Base-by-base conservation (phyloP, 2,888 invertebrate genomes). In the Petrolisthes manimaculis region DNA sequence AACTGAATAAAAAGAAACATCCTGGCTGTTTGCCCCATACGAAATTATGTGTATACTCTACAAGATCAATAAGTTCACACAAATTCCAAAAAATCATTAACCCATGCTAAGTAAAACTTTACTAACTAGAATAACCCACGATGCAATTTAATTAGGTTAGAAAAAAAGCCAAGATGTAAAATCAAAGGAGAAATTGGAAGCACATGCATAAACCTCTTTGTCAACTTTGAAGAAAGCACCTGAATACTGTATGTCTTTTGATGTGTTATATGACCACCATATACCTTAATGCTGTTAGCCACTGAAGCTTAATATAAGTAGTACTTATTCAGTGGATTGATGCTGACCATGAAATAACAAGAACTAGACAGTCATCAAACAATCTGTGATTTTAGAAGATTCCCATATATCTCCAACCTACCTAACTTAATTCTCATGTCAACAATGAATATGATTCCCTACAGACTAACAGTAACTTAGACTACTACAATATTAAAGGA, bases 361-460 rank as follows among this genome's bases (percentile, higher is more conserved):
- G 21, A 61, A 24, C 83, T 54, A 37, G 18, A 75, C 24, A 84
- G 51, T 54, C 21, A 51, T 61, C 18, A 61, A 61, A 61, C 61
- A 61, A 61, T 67, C 84, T 77, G n/a, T 51, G 56, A 55, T 12
- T 85, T 69, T 69, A 37, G 53, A 69, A 69, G 18, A 69, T 51
- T 67, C 69, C 82, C 21, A 51, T 8, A 82, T 51, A 18, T 82
- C n/a, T 18, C 8, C 71, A 71, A 56, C 8, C 5, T 8, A 61
- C 24, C 21, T 56, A 81, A 18, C 21, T 24, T 6, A 18, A 80
- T 18, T 80, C 56, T 21, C 37, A 69, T n/a, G 61, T 84, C 69
- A 86, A 86, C 75, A 86, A 81, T 77, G 75, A 61, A 75, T n/a
- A 61, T 81, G 74, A 81, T 86, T 82, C 82, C 67, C 71, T 77